Base-by-base conservation (phyloP, 1,140 invertebrate genomes). In the Globodera ellingtonae region DNA sequence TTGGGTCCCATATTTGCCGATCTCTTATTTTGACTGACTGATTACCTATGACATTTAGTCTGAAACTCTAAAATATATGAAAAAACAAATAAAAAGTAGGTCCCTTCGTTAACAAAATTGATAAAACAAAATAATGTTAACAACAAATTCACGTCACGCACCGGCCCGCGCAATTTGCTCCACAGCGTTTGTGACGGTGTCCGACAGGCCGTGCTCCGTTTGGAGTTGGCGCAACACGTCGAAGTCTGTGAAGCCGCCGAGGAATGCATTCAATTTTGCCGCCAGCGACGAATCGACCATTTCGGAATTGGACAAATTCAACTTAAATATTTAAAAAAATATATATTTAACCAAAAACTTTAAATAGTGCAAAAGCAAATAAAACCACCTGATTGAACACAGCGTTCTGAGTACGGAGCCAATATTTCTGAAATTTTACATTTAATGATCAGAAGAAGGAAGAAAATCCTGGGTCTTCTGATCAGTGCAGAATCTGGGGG, bases 241-340 rank as follows among this genome's bases (percentile, higher is more conserved):
- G 65, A 86, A 89, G 62, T 87, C 79, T 21, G 75, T 72, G 67
- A 74, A 84, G 66, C 48, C 74, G 44, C 86, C 86, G 65, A 87
- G 50, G 67, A 81, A 87, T 10, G 85, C 86, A 70, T 87, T 87
- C 9, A 89, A 59, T 73, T 89, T 89, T 0, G 87, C 80, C 44
- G 87, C 87, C 6, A 89, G 67, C 24, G 76, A 50, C 52, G 84
- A 85, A 8, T 84, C 75, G 35, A 88, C 83, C 15, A 89, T 62
- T 81, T 88, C 85, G 21, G 80, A 72, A 35, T 89, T 86, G 10
- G 72, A 65, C 21, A 89, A 75, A 72, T 83, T 81, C 18, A 88
- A 72, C 81, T 85, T 46, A 56, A 87, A 74, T 67, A 74, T 67
- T 62, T 9, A 82, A 13, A 18, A 82, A 80, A 48, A 44, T 83